Conservation (phyloP, 37 sponge, comb jelly and placozoan species). For the Aphrocallistes beatrix region DNA sequence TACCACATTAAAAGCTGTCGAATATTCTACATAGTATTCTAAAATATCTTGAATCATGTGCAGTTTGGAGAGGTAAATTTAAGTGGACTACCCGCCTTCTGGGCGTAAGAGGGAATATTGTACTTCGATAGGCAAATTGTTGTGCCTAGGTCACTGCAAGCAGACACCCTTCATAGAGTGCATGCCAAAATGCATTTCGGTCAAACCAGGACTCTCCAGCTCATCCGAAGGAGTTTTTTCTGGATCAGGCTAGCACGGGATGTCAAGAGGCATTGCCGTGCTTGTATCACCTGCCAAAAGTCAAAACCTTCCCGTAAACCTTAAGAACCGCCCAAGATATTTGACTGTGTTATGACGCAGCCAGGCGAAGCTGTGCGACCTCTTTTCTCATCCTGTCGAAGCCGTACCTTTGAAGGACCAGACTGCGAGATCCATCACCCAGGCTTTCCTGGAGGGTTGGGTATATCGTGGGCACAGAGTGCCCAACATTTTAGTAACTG, state of each 20-base stretch:
- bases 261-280: neutral
- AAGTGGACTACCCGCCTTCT: neutral
- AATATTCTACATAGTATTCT: too few relatives aligned
- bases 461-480: neutral
- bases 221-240: neutral
- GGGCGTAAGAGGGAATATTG: neutral
- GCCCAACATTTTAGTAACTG: neutral
- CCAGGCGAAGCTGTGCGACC: neutral
- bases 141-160: neutral
- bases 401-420: neutral
- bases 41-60: too few relatives aligned
- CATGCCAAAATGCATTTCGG: neutral
- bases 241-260: neutral
- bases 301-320: neutral
- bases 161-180: neutral
- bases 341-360: neutral
- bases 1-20: too few relatives aligned
- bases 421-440: neutral
- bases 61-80: neutral
- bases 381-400: neutral
- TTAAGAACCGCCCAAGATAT: neutral
- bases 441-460: neutral
- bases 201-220: neutral
- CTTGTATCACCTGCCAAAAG: neutral
- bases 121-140: neutral